Evolutionary conservation across 2,113 vertebrate genomes (phyloP).

Genomic region (Hepsetus odoe): DNA sequence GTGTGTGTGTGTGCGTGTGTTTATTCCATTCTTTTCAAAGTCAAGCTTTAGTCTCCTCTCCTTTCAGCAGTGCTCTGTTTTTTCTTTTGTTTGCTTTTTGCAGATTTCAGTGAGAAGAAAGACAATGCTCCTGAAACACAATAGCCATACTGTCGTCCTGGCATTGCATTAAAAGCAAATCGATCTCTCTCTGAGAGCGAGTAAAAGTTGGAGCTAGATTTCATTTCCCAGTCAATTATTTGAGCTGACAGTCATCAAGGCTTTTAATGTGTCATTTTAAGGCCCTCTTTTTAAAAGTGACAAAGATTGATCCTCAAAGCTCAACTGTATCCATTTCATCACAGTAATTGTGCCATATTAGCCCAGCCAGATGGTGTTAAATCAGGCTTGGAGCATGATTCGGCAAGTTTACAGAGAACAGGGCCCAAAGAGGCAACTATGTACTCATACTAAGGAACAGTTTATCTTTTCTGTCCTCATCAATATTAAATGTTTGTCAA

Average conservation of each 20-base stretch:
- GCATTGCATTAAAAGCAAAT: constrained; percentile 52
- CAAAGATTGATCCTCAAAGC: constrained; percentile 47
- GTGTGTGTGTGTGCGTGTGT: neutral
- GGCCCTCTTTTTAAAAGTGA: neutral
- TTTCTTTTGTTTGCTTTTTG: constrained; percentile 62
- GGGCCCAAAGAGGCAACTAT: constrained; percentile 16
- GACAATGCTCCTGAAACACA: constrained; percentile 65
- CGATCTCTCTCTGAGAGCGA: constrained; percentile 54
- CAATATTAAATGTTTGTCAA: constrained; percentile 25
- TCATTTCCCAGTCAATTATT: constrained; percentile 66
- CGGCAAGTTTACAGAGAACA: constrained; percentile 26
- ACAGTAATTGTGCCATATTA: constrained; percentile 45
- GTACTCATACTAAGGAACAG: constrained; percentile 3
- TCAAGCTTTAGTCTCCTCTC: constrained; percentile 67
- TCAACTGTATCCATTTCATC: constrained; percentile 43
- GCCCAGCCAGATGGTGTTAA: constrained; percentile 44
- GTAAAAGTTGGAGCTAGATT: constrained; percentile 44
- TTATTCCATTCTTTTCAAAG: constrained; percentile 65
- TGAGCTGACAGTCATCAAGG: constrained; percentile 48
- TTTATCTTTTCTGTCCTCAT: constrained; percentile 43
- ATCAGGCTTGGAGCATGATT: constrained; percentile 27
- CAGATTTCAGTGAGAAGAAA: constrained; percentile 62
- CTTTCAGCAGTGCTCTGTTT: constrained; percentile 65
- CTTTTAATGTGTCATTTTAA: constrained; percentile 41
- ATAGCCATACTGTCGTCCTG: constrained; percentile 64